Evolutionary conservation across 2,113 vertebrate species (phyloP), one percentile per base, ranked within the genome.

Genomic region (Nestor notabilis): DNA sequence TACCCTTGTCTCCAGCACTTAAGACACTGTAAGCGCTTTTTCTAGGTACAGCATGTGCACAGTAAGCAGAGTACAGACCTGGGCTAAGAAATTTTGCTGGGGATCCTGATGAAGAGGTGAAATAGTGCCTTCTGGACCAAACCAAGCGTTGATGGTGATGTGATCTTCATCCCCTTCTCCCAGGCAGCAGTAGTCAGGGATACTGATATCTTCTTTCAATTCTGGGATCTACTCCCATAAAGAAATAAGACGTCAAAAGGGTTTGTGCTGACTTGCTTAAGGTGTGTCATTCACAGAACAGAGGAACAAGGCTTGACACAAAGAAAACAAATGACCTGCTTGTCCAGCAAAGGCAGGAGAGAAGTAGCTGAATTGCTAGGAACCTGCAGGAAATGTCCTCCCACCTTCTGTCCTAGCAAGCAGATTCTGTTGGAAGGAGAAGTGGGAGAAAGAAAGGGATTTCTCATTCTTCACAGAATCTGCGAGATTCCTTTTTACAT

Each of bases 21-120:
- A 53, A 53, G 5, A 49, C 3, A 72, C 21, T 8, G 2, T 29
- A 61, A 44, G 18, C 14, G 46, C 61, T 80, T 92, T 72, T 56
- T 70, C 15, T 39, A 68, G 46, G 47, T 33, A 55, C 8, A 90
- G 50, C 39, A 43, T 47, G 6, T 39, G 33, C 31, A 68, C 10
- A 60, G 9, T 43, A 69, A 78, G n/a, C 2, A 29, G 7, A 87
- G 16, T 49, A 93, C 94, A 80, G 35, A 99, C 99, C 99, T 99
- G 99, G 8, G 97, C 98, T 79, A 99, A 97, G 83, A 99, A 99
- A 95, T 99, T 99, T 86, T 99, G 99, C 95, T 99, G 99, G 18
- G 99, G 99, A 92, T 99, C 99, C 63, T 99, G 99, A 93, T 99
- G 99, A 37, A 99, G 98, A 8, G 99, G 99, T 49, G 99, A 99